phyloP scores from a whole-genome alignment of 2,888 invertebrate species.

The Diarsia dahlii region DNA sequence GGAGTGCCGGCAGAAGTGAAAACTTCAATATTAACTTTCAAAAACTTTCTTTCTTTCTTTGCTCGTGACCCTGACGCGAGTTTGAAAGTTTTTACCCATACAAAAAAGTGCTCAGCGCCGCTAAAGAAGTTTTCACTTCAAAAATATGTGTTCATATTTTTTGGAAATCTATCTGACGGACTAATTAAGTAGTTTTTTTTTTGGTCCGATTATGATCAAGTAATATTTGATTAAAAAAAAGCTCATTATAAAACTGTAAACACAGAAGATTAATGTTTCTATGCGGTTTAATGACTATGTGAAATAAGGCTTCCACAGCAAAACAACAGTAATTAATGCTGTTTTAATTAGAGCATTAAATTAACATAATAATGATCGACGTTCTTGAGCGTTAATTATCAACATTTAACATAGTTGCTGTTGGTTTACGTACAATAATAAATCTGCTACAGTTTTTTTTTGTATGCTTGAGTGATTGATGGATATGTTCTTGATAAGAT shows the following conservation, averaged over 20 bases:
- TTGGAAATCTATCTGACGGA: too few species aligned
- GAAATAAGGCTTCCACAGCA: slow-evolving; percentile 3
- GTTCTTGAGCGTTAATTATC: slow-evolving; percentile 24
- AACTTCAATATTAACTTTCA: too few species aligned
- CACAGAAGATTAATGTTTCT: slow-evolving; percentile 1
- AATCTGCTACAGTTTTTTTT: neutral
- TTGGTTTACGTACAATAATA: neutral
- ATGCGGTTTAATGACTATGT: slow-evolving; percentile 4
- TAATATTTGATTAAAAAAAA: neutral
- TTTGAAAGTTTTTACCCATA: too few species aligned
- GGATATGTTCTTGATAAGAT: neutral
- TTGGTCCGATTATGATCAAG: too few species aligned
- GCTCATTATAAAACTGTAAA: slow-evolving; percentile 1
- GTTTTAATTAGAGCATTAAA: slow-evolving; percentile 33
- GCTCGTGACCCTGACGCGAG: too few species aligned
- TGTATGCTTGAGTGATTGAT: neutral
- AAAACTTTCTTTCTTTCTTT: too few species aligned
- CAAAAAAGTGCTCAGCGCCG: too few species aligned
- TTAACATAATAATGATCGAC: slow-evolving; percentile 43
- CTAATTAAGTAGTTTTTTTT: too few species aligned
- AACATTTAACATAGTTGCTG: neutral
- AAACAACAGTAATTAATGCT: slow-evolving; percentile 21
- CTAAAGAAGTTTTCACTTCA: too few species aligned
- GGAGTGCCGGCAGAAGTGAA: too few species aligned
- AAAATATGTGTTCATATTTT: too few species aligned